phyloP scores from a whole-genome alignment of 2,113 vertebrate genomes.

The Chamaea fasciata region DNA sequence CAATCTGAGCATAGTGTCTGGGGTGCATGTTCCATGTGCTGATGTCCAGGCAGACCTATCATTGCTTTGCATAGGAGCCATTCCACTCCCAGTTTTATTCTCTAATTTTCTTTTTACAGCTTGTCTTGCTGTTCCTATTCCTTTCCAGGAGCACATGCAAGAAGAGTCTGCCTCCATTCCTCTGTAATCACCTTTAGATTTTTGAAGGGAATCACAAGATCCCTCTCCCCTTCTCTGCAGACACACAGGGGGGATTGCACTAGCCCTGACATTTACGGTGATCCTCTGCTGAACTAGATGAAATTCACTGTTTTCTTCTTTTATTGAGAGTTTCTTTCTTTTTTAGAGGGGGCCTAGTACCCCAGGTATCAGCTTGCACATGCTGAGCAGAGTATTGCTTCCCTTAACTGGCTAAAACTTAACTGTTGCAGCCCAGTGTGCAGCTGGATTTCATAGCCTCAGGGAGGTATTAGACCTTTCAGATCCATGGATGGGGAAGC shows the following conservation, averaged over 20 bases:
- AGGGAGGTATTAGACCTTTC: neutral
- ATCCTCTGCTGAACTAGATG: neutral
- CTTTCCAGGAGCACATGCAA: neutral
- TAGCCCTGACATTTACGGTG: neutral
- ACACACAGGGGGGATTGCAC: too few relatives aligned
- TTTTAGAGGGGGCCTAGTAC: too few relatives aligned
- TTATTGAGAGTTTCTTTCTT: neutral
- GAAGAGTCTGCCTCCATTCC: neutral
- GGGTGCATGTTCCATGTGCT: neutral
- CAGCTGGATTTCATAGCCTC: neutral
- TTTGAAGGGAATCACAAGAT: neutral
- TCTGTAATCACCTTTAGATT: neutral
- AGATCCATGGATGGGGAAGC: neutral
- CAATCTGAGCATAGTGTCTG: neutral
- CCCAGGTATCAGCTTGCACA: neutral
- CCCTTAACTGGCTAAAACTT: neutral
- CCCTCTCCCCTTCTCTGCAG: neutral
- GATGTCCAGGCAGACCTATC: neutral
- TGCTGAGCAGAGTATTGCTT: neutral
- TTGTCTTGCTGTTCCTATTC: neutral
- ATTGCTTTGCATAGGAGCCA: neutral
- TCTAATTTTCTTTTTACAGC: neutral
- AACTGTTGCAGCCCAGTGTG: neutral
- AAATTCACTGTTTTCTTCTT: neutral
- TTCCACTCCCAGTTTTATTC: neutral